Percentiles rank a stretch among this genome's conserved stretches.
Evolutionary conservation across 2,113 vertebrate species (phyloP).

Genomic region (Pontoporia blainvillei): DNA sequence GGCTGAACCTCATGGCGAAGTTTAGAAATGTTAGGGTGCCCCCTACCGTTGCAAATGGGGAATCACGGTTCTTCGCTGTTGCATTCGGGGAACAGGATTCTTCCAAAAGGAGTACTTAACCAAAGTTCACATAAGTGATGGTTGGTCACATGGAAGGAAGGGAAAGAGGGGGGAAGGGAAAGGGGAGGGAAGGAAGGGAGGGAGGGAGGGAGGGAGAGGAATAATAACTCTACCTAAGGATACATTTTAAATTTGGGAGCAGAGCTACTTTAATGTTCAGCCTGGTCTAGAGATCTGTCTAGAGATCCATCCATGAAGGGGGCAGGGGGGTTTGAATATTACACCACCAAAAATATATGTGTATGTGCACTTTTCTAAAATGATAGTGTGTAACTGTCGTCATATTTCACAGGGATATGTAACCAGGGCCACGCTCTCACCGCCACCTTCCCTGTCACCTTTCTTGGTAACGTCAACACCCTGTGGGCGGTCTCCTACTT

Average conservation of each 20-base stretch:
- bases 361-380: background rate
- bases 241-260: background rate
- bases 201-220: accelerated
- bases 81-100: background rate
- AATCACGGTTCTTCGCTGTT: background rate
- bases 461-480: background rate
- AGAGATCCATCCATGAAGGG: background rate
- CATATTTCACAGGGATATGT: background rate
- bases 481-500: background rate
- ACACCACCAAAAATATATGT: background rate
- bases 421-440: background rate
- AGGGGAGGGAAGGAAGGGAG: no score
- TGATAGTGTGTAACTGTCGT: background rate
- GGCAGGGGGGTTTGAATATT: background rate
- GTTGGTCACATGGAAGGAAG: background rate
- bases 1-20: background rate
- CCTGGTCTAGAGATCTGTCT: background rate
- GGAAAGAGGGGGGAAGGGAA: no score
- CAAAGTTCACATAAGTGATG: background rate
- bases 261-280: background rate
- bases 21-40: slow-evolving; percentile 67
- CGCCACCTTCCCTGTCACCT: background rate
- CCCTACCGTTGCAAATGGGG: slow-evolving; percentile 63
- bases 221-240: background rate
- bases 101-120: background rate